Evolutionary conservation across 2,113 vertebrate species (phyloP).

Genomic region (Sitta europaea): DNA sequence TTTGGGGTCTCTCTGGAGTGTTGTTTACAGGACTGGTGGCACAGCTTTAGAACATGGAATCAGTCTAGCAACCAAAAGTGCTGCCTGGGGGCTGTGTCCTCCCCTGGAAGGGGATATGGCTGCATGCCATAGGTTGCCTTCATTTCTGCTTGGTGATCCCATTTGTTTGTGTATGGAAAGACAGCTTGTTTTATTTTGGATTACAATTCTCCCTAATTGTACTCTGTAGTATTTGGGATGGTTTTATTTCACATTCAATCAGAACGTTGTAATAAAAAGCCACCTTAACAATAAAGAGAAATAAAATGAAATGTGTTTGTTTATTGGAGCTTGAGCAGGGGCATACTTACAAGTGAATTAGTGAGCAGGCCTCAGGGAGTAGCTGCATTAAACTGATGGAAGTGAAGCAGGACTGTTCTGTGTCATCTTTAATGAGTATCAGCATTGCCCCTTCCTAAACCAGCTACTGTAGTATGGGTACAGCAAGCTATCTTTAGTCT

Average conservation of each 20-base stretch:
- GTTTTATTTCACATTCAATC: neutral
- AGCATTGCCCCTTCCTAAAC: neutral
- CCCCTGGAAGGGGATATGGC: neutral
- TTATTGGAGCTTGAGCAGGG: neutral
- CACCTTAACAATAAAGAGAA: slow-evolving; percentile 6
- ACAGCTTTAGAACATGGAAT: neutral
- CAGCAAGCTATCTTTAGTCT: neutral
- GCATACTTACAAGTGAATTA: neutral
- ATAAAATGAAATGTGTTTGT: neutral
- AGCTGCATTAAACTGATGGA: neutral
- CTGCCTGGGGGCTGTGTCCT: neutral
- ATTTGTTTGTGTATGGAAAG: neutral
- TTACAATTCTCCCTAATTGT: neutral
- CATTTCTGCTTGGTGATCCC: neutral
- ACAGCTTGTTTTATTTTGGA: neutral
- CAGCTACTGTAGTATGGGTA: neutral
- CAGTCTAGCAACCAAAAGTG: neutral
- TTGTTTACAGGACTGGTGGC: neutral
- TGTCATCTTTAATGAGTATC: neutral
- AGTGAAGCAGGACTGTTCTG: neutral
- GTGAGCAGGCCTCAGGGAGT: neutral
- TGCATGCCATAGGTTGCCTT: neutral
- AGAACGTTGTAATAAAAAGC: neutral
- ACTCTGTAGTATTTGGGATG: neutral
- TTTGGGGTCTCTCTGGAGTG: neutral